phyloP scores from a whole-genome alignment of 2,888 invertebrate genomes.

The Taphrorychus bicolor region DNA sequence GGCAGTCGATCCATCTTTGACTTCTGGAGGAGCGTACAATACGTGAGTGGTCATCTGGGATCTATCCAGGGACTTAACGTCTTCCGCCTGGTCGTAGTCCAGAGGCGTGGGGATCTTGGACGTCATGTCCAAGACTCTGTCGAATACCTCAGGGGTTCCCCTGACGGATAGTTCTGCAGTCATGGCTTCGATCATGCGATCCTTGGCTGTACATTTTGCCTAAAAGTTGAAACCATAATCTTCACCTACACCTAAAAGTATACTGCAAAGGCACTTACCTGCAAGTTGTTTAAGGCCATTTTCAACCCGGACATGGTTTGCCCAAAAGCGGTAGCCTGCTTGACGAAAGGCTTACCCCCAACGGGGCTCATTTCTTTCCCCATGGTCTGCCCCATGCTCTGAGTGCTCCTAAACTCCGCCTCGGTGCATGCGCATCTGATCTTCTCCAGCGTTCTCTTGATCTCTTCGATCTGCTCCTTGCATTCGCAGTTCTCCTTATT shows the following conservation, averaged over 20 bases:
- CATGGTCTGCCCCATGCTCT: constrained; percentile 19
- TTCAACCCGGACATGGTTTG: constrained; percentile 52
- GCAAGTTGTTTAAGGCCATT: constrained; percentile 50
- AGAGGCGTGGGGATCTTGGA: constrained; percentile 35
- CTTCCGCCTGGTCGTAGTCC: constrained; percentile 44
- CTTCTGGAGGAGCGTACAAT: constrained; percentile 7
- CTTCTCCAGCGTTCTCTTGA: constrained; percentile 44
- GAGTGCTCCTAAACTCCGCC: constrained; percentile 44
- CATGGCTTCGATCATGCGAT: constrained; percentile 54
- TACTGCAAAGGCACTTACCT: too few relatives aligned
- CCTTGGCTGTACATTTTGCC: constrained; percentile 54
- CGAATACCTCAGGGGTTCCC: constrained; percentile 46
- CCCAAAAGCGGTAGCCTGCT: constrained; percentile 47
- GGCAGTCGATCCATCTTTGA: constrained; percentile 17
- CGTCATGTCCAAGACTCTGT: constrained; percentile 41
- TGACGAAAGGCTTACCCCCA: constrained; percentile 42
- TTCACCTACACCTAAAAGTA: too few relatives aligned
- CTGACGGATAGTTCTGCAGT: constrained; percentile 51
- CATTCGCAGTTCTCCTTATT: constrained; percentile 46
- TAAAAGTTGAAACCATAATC: too few relatives aligned
- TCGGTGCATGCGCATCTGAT: constrained; percentile 48
- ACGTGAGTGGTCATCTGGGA: constrained; percentile 13
- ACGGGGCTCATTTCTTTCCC: not conserved
- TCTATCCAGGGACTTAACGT: constrained; percentile 20
- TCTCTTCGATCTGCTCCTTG: constrained; percentile 48